phyloP scores from a whole-genome alignment of 2,113 vertebrate genomes.

The Etia nguti region DNA sequence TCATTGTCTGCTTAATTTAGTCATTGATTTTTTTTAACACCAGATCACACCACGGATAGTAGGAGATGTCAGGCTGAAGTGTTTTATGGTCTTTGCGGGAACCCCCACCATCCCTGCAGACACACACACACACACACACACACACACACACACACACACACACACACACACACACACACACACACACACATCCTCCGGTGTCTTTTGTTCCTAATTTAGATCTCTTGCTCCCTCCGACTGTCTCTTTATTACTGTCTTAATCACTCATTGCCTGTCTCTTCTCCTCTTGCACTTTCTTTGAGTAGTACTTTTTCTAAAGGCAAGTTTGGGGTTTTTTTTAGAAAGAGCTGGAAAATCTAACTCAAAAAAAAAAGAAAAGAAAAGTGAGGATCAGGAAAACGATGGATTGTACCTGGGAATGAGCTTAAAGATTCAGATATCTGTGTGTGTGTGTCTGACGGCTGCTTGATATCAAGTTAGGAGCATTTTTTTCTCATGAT shows the following conservation, averaged over 20 bases:
- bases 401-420: background rate
- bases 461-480: background rate
- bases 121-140: background rate
- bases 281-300: background rate
- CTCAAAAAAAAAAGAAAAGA: background rate
- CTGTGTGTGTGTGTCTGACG: background rate
- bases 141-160: background rate
- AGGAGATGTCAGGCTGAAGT: conserved; percentile 19
- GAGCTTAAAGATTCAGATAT: background rate
- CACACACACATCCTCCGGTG: background rate
- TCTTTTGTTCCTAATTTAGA: conserved; percentile 39
- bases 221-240: background rate
- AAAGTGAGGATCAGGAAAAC: background rate
- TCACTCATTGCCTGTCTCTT: background rate
- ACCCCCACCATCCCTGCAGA: background rate
- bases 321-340: background rate
- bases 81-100: conserved; percentile 39
- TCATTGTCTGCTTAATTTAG: conserved; percentile 56
- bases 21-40: conserved; percentile 53
- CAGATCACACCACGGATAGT: conserved; percentile 26
- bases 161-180: background rate
- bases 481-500: background rate
- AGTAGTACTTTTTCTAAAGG: background rate
- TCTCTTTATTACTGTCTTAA: background rate
- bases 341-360: background rate